Conservation (phyloP, 1,140 invertebrate species). For the Aethina tumida region DNA sequence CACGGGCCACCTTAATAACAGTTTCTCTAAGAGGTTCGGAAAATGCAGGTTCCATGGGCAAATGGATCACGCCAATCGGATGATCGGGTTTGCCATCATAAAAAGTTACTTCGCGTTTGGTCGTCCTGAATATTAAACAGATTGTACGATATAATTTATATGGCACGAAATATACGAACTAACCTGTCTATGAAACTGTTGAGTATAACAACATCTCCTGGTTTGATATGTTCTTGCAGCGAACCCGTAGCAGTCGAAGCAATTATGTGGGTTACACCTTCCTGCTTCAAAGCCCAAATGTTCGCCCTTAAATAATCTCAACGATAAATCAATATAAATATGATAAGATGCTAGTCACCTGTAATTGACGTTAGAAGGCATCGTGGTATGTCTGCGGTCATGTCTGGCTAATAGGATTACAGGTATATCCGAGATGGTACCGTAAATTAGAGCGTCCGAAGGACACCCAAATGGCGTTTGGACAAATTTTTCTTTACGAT, state of each 20-base stretch:
- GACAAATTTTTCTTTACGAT: constrained; percentile 50
- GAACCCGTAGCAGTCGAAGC: constrained; percentile 91
- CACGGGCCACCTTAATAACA: constrained; percentile 53
- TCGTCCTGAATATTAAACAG: constrained; percentile 42
- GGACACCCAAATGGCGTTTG: constrained; percentile 79
- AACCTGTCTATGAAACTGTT: constrained; percentile 92
- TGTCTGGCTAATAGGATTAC: constrained; percentile 85
- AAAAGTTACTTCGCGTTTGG: constrained; percentile 72
- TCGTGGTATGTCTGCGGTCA: constrained; percentile 73
- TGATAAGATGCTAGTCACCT: constrained; percentile 34
- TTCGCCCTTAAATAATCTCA: constrained; percentile 95
- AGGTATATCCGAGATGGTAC: constrained; percentile 64
- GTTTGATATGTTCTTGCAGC: constrained; percentile 73
- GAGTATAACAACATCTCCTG: constrained; percentile 82
- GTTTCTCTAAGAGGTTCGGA: constrained; percentile 59
- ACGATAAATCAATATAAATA: no score
- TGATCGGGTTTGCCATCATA: constrained; percentile 64
- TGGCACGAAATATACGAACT: constrained; percentile 8
- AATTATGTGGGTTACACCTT: constrained; percentile 86
- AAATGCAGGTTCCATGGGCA: constrained; percentile 87
- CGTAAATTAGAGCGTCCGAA: constrained; percentile 70
- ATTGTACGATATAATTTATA: constrained; percentile 12
- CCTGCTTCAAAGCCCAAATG: constrained; percentile 81
- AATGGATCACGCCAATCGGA: constrained; percentile 73
- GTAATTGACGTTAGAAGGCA: constrained; percentile 77